Evolutionary conservation across 1,140 invertebrate genomes (phyloP), one percentile per base, ranked within the genome.

Genomic region (Orius insidiosus): DNA sequence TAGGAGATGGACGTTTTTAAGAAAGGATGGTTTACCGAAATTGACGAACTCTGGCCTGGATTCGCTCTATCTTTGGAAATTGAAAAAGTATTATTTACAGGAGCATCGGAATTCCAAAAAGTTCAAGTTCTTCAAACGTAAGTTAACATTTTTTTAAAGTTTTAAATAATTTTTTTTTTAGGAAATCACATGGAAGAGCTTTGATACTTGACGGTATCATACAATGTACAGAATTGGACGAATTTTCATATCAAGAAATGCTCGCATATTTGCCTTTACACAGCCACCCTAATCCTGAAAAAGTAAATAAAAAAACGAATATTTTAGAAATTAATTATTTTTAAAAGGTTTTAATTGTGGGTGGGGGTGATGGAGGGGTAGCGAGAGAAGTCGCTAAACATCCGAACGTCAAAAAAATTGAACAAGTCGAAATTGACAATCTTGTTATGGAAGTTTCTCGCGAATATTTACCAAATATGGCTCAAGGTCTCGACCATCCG

Each of bases 201-300:
- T 61, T 99, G 7, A 77, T 96, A 7, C 64, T 99, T 10, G 95
- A 99, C 68, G 89, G 90, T 34, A 86, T 95, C 5, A 95, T 98
- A 55, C 95, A 99, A 61, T 94, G 87, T 54, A 93, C 93, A 2
- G 84, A 98, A 60, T 72, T 73, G 51, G 95, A 99, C 72, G 95
- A 98, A 65, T 95, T 90, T 62, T 78, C 90, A 0, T 99, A 98
- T 63, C 94, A 98, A 66, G 95, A 98, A 70, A 97, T 97, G 92
- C 87, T 98, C 51, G 74, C 89, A 2, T 93, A 94, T 67, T 59
- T 98, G 18, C 90, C 95, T 0, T 60, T 98, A 0, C 92, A 85
- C 59, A 79, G 72, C 54, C 94, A 98, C 68, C 78, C 83, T 2
- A 79, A 84, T 59, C 94, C 95, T 0, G 75, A 84, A 62, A 87